Evolutionary conservation across 1,140 invertebrate genomes (phyloP).

Genomic region (Apis florea): DNA sequence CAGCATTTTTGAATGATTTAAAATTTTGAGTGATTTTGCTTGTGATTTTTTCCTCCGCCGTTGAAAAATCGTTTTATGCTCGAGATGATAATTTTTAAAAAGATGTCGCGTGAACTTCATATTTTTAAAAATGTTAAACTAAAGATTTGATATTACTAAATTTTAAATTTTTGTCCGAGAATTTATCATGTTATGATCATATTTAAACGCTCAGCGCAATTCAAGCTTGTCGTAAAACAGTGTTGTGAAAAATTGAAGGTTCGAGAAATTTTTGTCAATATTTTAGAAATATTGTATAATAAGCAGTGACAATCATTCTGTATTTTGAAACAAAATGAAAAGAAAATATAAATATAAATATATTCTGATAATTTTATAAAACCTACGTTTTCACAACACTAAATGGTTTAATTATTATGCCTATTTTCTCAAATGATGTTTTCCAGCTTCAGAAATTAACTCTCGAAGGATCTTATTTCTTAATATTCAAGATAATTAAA

Average conservation of each 20-base stretch:
- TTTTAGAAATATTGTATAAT: constrained; percentile 1
- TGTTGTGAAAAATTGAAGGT: constrained; percentile 34
- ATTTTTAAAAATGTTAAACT: background rate
- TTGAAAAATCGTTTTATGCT: background rate
- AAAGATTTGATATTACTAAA: background rate
- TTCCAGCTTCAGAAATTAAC: constrained; percentile 15
- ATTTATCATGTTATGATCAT: background rate
- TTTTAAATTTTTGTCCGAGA: background rate
- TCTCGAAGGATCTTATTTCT: background rate
- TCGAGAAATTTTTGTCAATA: background rate
- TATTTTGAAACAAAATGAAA: background rate
- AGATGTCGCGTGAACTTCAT: no score
- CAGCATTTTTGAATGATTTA: background rate
- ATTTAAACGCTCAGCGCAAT: constrained; percentile 20
- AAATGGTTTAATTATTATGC: constrained; percentile 13
- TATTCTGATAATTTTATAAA: background rate
- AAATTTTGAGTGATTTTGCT: background rate
- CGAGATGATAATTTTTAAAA: background rate
- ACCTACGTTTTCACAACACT: constrained; percentile 30
- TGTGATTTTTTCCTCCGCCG: no score
- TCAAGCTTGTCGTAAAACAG: constrained; percentile 30
- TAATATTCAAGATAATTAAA: background rate
- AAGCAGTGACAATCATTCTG: constrained; percentile 7
- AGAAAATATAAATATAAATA: background rate
- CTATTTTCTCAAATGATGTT: constrained; percentile 16